Evolutionary conservation across 2,113 vertebrate genomes (phyloP).

Genomic region (Pelusios castaneus): DNA sequence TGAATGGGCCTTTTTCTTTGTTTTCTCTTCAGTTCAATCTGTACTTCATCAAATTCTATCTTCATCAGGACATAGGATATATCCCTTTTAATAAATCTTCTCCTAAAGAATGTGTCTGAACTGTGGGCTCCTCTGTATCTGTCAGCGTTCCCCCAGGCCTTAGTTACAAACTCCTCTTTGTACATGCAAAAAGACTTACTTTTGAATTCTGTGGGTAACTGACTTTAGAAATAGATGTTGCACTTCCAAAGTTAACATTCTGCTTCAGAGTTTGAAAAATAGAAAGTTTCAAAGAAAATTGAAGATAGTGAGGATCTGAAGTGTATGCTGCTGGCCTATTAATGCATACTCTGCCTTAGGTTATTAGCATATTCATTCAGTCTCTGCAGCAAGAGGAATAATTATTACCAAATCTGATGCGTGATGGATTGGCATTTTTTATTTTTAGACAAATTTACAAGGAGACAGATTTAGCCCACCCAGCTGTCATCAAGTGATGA

Average conservation of each 20-base stretch:
- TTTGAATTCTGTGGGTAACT: background rate
- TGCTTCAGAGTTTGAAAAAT: too few species aligned
- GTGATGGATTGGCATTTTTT: background rate
- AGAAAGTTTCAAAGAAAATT: too few species aligned
- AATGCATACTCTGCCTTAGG: background rate
- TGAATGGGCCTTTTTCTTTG: too few species aligned
- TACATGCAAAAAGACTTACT: background rate
- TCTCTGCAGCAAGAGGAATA: background rate
- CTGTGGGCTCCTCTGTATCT: too few species aligned
- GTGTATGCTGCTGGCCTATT: background rate
- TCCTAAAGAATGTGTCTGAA: too few species aligned
- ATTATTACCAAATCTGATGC: background rate
- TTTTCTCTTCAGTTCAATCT: too few species aligned
- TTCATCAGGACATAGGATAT: too few species aligned
- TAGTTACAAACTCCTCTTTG: too few species aligned
- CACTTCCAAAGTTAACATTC: background rate
- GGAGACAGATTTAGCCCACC: too few species aligned
- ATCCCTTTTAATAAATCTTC: too few species aligned
- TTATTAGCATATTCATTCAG: background rate
- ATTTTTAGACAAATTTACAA: background rate
- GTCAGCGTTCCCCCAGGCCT: too few species aligned
- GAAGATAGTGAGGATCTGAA: background rate
- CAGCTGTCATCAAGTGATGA: background rate
- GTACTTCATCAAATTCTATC: too few species aligned
- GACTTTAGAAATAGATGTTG: background rate